phyloP scores from a whole-genome alignment of 2,888 invertebrate species.

The Leucozona laternaria region DNA sequence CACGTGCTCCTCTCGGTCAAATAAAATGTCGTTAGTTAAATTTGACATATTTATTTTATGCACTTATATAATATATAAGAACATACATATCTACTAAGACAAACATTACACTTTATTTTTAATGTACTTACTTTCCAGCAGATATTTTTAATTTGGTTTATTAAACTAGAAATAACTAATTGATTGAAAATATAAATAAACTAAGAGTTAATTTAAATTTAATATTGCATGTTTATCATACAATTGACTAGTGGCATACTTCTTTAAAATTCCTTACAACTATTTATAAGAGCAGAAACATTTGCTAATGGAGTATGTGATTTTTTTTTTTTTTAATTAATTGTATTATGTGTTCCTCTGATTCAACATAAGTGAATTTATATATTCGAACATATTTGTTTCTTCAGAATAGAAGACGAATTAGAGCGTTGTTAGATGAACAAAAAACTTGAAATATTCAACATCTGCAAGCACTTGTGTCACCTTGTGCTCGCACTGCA shows the following conservation, averaged over 20 bases:
- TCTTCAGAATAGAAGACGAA: slow-evolving; percentile 46
- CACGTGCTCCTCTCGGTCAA: background rate
- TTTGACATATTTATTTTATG: background rate
- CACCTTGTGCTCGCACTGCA: slow-evolving; percentile 81
- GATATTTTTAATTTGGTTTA: background rate
- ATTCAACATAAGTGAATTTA: background rate
- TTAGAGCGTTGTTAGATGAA: slow-evolving; percentile 27
- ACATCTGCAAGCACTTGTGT: slow-evolving; percentile 79
- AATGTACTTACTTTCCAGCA: background rate
- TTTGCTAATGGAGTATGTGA: background rate
- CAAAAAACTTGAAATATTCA: slow-evolving; percentile 25
- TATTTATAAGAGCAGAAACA: background rate
- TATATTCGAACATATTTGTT: background rate
- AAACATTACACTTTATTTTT: background rate
- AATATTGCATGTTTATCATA: slow-evolving; percentile 47
- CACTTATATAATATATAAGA: background rate
- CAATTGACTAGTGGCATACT: slow-evolving; percentile 64
- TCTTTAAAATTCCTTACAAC: slow-evolving; percentile 5
- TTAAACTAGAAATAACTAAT: background rate
- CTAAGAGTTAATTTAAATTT: background rate
- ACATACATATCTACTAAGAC: background rate
- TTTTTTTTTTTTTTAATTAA: background rate
- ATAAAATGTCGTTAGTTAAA: background rate
- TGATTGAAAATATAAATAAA: background rate
- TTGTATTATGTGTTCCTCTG: background rate